Percentiles rank a stretch among this genome's conserved stretches.
phyloP scores from a whole-genome alignment of 2,888 invertebrate genomes.

The Ormia ochracea region DNA sequence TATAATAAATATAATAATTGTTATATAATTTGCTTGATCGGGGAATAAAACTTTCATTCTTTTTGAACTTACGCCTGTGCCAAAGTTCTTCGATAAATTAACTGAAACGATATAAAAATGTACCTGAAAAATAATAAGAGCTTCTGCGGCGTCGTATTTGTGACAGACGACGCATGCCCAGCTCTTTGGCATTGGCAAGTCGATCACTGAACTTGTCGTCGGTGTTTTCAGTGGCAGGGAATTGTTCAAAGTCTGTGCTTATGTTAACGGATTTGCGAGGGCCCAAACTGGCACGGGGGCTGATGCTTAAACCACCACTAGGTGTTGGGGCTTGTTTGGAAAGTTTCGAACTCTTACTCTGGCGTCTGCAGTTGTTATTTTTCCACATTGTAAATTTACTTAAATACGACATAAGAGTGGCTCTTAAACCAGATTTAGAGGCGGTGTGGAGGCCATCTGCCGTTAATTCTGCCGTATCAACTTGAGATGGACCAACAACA shows the following conservation, averaged over 20 bases:
- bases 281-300: conserved; percentile 42
- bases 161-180: conserved; percentile 71
- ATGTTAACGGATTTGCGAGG: conserved; percentile 60
- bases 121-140: conserved; percentile 76
- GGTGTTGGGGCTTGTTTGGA: conserved; percentile 56
- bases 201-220: conserved; percentile 56
- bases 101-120: conserved; percentile 26
- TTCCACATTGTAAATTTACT: conserved; percentile 70
- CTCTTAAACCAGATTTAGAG: conserved; percentile 63
- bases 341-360: conserved; percentile 59
- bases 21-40: neutral
- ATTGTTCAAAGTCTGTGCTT: conserved; percentile 64
- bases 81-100: neutral
- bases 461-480: conserved; percentile 35
- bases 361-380: conserved; percentile 62
- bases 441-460: conserved; percentile 53
- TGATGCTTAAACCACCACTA: conserved; percentile 39
- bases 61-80: no score
- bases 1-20: no score
- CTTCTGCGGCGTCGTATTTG: conserved; percentile 74
- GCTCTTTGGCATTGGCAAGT: conserved; percentile 54
- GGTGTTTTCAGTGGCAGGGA: conserved; percentile 61
- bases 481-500: neutral
- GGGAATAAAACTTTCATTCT: neutral
- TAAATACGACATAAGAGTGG: conserved; percentile 69